Conservation (phyloP, 2,113 vertebrate genomes). For the Scatophagus argus region DNA sequence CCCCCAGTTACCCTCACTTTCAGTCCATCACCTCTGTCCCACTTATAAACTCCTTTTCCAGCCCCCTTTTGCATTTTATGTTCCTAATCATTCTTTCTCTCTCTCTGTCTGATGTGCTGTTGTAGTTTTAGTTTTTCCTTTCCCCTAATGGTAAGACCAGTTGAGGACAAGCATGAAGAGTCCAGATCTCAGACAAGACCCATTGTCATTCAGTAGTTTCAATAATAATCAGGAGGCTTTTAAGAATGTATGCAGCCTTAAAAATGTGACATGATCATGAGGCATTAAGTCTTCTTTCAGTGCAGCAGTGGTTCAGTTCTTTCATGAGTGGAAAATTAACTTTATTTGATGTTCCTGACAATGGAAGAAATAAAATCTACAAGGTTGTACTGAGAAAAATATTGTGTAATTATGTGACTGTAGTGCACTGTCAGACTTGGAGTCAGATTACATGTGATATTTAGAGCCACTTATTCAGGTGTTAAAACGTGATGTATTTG, state of each 20-base stretch:
- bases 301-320: constrained; percentile 33
- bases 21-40: not conserved
- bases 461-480: constrained; percentile 18
- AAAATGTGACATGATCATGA: constrained; percentile 26
- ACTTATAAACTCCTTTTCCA: constrained; percentile 15
- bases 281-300: constrained; percentile 40
- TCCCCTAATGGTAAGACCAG: constrained; percentile 21
- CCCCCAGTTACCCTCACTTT: not conserved
- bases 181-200: constrained; percentile 8
- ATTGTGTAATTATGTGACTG: constrained; percentile 20
- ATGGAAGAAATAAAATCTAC: constrained; percentile 32
- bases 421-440: not conserved
- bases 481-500: constrained; percentile 4
- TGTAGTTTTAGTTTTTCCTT: constrained; percentile 9
- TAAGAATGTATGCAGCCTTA: constrained; percentile 23
- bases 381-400: constrained; percentile 8
- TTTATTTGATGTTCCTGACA: constrained; percentile 52
- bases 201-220: constrained; percentile 33
- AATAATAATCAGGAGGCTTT: constrained; percentile 43
- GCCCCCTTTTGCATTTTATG: not conserved
- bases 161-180: not conserved
- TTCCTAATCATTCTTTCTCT: not conserved
- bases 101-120: constrained; percentile 1
- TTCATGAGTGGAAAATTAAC: constrained; percentile 46
- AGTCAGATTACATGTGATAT: constrained; percentile 21